phyloP scores from a whole-genome alignment of 2,797 vertebrate genomes.

The Cynodonichthys magdalenae region DNA sequence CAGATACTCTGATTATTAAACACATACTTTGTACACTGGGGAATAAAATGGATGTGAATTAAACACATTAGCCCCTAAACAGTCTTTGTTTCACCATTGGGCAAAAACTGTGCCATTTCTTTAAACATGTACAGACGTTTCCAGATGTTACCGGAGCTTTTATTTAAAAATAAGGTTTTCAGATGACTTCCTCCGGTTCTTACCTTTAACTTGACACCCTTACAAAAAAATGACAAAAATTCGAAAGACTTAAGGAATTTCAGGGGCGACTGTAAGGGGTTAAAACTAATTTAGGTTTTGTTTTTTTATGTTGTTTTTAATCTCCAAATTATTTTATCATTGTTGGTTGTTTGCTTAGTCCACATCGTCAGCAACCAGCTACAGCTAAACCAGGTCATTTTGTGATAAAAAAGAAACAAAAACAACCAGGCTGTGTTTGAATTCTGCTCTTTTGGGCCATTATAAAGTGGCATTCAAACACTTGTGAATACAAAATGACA shows the following conservation, averaged over 20 bases:
- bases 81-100: too few relatives aligned
- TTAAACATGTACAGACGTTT: too few relatives aligned
- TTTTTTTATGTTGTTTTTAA: background rate
- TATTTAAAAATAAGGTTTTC: too few relatives aligned
- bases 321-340: conserved; percentile 5
- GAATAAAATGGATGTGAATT: conserved; percentile 3
- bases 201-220: too few relatives aligned
- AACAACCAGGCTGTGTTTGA: too few relatives aligned
- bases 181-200: too few relatives aligned
- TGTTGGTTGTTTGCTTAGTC: conserved; percentile 5
- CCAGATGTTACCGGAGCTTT: too few relatives aligned
- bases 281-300: conserved; percentile 23
- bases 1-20: background rate
- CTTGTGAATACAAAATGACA: background rate
- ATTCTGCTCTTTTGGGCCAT: conserved; percentile 2
- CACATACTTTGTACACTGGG: conserved; percentile 11
- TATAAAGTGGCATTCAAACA: conserved; percentile 1
- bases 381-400: background rate
- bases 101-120: too few relatives aligned
- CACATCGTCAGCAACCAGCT: background rate
- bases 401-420: too few relatives aligned
- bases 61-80: conserved; percentile 2
- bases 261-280: too few relatives aligned
- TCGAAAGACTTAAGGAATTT: too few relatives aligned
- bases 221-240: too few relatives aligned